A percentile compares a stretch with the other conserved stretches of the same genome.
Evolutionary conservation across 2,797 vertebrate species (phyloP).

Genomic region (Lithobates pipiens): DNA sequence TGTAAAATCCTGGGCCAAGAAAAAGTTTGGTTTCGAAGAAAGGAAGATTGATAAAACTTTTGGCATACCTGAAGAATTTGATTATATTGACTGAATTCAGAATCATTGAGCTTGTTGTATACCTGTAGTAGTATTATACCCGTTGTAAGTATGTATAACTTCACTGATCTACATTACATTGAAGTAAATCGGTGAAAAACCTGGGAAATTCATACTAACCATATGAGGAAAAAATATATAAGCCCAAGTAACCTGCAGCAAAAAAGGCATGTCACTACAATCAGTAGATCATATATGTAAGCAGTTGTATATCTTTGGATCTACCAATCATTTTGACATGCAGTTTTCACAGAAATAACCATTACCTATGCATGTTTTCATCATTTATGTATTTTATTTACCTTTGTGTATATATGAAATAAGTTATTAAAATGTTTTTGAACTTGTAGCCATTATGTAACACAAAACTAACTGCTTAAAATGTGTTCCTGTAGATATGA

Average conservation of each 20-base stretch:
- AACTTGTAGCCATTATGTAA: neutral
- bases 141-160: neutral
- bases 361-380: neutral
- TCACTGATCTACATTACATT: too few species aligned
- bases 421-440: neutral
- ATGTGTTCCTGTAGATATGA: neutral
- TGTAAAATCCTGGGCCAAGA: slow-evolving; percentile 98
- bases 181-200: neutral
- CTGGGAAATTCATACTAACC: neutral
- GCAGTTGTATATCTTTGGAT: neutral
- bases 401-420: neutral
- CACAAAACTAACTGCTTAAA: neutral
- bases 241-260: neutral
- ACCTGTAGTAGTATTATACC: neutral
- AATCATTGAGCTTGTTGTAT: neutral
- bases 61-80: slow-evolving; percentile 96
- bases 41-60: slow-evolving; percentile 92
- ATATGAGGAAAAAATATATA: neutral
- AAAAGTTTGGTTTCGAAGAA: slow-evolving; percentile 93
- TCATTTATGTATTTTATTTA: neutral
- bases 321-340: neutral
- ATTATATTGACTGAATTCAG: slow-evolving; percentile 88
- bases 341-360: neutral
- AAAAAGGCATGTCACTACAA: neutral
- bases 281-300: neutral